Evolutionary conservation across 2,888 invertebrate species (phyloP).

Genomic region (Carterocephalus palaemon): DNA sequence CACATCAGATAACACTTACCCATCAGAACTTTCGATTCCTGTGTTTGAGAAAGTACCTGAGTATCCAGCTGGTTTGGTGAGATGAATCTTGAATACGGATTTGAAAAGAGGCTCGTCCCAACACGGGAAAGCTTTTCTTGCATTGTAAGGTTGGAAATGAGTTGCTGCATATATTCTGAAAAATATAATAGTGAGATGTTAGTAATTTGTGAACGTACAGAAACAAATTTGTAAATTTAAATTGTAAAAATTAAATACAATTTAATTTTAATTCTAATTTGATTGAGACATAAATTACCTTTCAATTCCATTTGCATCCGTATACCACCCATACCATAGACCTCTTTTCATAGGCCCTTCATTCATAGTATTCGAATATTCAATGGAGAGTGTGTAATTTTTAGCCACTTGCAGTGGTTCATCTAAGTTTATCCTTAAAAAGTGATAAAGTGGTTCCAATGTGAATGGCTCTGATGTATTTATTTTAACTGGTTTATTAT

Average conservation of each 20-base stretch:
- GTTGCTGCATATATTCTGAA: constrained; percentile 79
- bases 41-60: constrained; percentile 80
- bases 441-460: constrained; percentile 61
- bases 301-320: constrained; percentile 51
- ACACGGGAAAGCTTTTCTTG: constrained; percentile 90
- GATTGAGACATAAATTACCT: constrained; percentile 41
- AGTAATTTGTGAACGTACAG: no score
- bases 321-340: constrained; percentile 68
- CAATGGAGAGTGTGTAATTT: constrained; percentile 64
- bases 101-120: constrained; percentile 92
- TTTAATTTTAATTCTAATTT: background rate
- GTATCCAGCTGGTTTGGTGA: constrained; percentile 77
- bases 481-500: constrained; percentile 35
- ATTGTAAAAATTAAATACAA: background rate
- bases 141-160: constrained; percentile 89
- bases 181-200: constrained; percentile 27
- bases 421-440: constrained; percentile 56
- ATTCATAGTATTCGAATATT: constrained; percentile 73
- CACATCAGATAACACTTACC: constrained; percentile 40
- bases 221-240: no score
- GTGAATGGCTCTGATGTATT: constrained; percentile 34
- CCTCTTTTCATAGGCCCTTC: constrained; percentile 70
- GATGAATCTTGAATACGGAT: constrained; percentile 83
- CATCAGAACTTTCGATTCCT: constrained; percentile 47
- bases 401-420: constrained; percentile 40